These are phyloP conservation scores for Acanthosepion pharaonis DNA, from an alignment of 2,888 invertebrate genomes.

Conservation along the genomic window DNA sequence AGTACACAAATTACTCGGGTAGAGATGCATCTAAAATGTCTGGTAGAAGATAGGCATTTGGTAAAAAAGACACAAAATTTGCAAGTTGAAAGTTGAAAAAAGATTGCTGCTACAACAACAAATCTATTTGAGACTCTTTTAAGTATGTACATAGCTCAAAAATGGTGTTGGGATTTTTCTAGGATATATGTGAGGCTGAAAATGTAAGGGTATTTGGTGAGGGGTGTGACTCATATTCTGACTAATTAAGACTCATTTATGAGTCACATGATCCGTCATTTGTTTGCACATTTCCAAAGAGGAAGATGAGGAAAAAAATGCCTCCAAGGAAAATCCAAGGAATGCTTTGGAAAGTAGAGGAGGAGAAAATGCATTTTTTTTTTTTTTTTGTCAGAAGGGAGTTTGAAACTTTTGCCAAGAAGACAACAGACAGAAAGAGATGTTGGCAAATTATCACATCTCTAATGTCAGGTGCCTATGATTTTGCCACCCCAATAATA, in stretches of 20 bases:
- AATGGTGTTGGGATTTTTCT: not conserved
- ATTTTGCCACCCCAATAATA: not conserved
- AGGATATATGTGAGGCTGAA: not conserved
- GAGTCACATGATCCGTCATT: not conserved
- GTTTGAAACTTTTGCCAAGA: not conserved
- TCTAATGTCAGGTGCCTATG: not conserved
- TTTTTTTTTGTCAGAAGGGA: not conserved
- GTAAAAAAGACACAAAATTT: not conserved
- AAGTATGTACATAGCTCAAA: not conserved
- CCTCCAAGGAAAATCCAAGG: not conserved
- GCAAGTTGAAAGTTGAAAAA: not conserved
- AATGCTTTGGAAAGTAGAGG: not conserved
- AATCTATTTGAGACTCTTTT: not conserved
- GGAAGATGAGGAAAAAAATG: not conserved
- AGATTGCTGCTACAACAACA: not conserved
- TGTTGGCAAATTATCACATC: not conserved
- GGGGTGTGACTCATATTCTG: constrained; percentile 18
- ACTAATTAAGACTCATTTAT: not conserved
- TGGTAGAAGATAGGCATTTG: not conserved
- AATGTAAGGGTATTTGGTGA: not conserved
- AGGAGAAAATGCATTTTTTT: not conserved
- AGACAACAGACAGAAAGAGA: not conserved
- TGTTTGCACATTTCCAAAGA: not conserved
- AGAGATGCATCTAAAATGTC: not conserved
- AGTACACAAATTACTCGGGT: not conserved